Evolutionary conservation across 1,140 invertebrate species (phyloP).

Genomic region (Triops longicaudatus): DNA sequence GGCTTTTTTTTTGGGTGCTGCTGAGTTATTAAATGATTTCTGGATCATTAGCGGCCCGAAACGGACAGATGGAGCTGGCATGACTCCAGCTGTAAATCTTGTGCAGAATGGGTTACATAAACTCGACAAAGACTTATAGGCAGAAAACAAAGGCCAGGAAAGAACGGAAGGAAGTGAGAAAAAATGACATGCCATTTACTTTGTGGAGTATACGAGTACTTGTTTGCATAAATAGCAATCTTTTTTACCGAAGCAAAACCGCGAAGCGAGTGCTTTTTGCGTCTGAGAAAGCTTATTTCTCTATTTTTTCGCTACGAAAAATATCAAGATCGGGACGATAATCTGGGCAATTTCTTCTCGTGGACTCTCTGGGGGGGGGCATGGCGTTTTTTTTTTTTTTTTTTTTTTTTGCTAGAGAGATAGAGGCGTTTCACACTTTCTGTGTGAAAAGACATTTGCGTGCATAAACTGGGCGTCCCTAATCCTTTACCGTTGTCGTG

Average conservation of each 20-base stretch:
- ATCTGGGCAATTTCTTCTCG: not conserved
- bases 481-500: no score
- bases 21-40: constrained; percentile 9
- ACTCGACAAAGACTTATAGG: not conserved
- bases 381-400: not conserved
- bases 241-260: not conserved
- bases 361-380: not conserved
- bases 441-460: not conserved
- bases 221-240: not conserved
- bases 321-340: no score
- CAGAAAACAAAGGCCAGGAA: not conserved
- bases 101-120: not conserved
- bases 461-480: not conserved
- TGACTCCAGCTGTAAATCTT: not conserved
- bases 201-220: not conserved
- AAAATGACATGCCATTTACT: not conserved
- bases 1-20: not conserved
- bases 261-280: not conserved
- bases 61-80: constrained; percentile 13
- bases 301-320: not conserved
- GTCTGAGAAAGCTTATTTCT: not conserved
- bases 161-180: not conserved
- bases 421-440: not conserved
- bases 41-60: constrained; percentile 7
- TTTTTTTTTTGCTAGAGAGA: not conserved